These are phyloP conservation scores for Botia almorhae DNA, from an alignment of 2,797 vertebrate species.

Conservation along the genomic window DNA sequence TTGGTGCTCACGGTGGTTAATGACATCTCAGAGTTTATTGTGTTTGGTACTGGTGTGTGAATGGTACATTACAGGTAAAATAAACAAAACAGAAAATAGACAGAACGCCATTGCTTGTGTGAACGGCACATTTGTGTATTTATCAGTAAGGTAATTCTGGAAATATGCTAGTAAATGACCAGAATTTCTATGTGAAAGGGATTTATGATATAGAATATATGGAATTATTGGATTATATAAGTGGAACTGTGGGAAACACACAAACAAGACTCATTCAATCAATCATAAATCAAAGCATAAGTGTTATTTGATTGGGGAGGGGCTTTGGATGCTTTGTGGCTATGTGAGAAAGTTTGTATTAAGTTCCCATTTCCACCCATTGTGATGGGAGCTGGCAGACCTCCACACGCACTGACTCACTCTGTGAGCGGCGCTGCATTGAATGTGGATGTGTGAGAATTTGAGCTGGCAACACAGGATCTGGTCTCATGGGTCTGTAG, in stretches of 20 bases:
- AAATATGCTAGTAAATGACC: no score
- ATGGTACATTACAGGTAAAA: no score
- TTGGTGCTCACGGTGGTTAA: no score
- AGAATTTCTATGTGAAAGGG: no score
- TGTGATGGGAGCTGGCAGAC: slow-evolving; percentile 77
- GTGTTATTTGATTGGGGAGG: slow-evolving; percentile 32
- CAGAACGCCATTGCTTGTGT: no score
- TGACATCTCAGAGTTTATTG: no score
- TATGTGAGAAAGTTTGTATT: slow-evolving; percentile 85
- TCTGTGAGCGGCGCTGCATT: slow-evolving; percentile 50
- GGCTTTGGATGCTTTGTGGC: slow-evolving; percentile 33
- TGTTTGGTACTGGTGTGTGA: no score
- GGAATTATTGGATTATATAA: not conserved
- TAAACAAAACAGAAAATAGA: no score
- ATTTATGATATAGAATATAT: no score
- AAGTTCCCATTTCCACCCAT: slow-evolving; percentile 85
- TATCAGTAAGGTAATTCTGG: no score
- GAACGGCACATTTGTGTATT: no score
- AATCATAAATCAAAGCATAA: slow-evolving; percentile 21
- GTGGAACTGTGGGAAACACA: slow-evolving; percentile 15
- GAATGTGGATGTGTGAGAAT: slow-evolving; percentile 43
- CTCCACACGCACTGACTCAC: slow-evolving; percentile 77
- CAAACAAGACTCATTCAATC: not conserved
- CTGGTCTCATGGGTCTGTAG: slow-evolving; percentile 29
- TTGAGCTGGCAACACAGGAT: slow-evolving; percentile 16